phyloP scores from a whole-genome alignment of 1,140 invertebrate species.

The Anastrepha ludens region DNA sequence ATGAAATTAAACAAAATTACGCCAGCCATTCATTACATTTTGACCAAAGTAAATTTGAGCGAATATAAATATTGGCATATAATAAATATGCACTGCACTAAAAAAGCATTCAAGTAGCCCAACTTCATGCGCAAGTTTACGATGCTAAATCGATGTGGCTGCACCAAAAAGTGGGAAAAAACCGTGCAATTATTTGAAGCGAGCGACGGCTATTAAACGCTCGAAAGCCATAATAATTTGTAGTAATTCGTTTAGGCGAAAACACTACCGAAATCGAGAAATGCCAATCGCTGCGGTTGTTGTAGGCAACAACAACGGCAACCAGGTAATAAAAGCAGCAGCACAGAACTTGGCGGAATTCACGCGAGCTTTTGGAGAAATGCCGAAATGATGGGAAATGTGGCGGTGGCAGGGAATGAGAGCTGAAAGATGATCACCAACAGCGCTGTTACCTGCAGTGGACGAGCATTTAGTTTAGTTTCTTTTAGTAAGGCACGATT shows the following conservation, averaged over 20 bases:
- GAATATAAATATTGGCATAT: conserved; percentile 42
- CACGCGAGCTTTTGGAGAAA: not conserved
- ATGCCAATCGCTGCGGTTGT: not conserved
- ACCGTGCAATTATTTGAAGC: conserved; percentile 27
- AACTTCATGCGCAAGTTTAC: not conserved
- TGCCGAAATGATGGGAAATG: not conserved
- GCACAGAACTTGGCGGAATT: not conserved
- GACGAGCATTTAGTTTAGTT: not conserved
- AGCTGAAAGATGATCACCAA: not conserved
- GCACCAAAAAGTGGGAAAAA: not conserved
- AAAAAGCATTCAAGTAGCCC: not conserved
- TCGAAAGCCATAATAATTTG: conserved; percentile 45
- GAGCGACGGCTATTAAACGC: conserved; percentile 27
- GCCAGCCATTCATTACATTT: conserved; percentile 2
- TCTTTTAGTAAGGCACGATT: conserved; percentile 5
- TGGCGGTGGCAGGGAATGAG: not conserved
- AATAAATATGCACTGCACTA: not conserved
- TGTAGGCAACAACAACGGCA: not conserved
- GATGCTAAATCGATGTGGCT: conserved; percentile 28
- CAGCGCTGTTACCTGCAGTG: not conserved
- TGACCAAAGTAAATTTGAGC: conserved; percentile 30
- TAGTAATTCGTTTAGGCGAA: conserved; percentile 48
- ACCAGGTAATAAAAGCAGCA: not conserved
- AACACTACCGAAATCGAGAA: conserved; percentile 44
- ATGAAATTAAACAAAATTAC: conserved; percentile 38